Percentiles rank a stretch among this genome's conserved stretches.
phyloP scores from a whole-genome alignment of 2,797 vertebrate genomes.

The Mus caroli region DNA sequence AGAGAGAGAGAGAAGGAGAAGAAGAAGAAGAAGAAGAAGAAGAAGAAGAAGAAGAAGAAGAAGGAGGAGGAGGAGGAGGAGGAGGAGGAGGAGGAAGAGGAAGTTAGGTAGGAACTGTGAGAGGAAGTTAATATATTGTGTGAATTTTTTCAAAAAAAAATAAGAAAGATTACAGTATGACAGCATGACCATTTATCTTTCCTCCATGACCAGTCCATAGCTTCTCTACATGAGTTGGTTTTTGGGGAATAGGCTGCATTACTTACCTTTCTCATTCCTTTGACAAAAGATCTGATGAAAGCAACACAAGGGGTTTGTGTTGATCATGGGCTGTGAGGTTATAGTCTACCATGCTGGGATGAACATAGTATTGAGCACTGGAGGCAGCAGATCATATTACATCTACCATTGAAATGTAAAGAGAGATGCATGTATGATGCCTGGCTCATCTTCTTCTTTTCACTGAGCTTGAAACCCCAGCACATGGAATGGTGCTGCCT shows the following conservation, averaged over 20 bases:
- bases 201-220: not conserved
- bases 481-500: not conserved
- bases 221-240: not conserved
- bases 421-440: not conserved
- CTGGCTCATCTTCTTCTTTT: not conserved
- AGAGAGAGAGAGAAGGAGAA: too few relatives aligned
- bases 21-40: too few relatives aligned
- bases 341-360: too few relatives aligned
- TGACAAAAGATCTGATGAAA: not conserved
- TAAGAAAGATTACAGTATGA: not conserved
- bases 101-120: not conserved
- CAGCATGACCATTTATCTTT: not conserved
- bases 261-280: not conserved
- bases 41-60: too few relatives aligned
- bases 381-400: not conserved
- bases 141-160: not conserved
- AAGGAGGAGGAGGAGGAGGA: too few relatives aligned
- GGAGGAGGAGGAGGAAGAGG: too few relatives aligned
- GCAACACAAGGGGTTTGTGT: not conserved
- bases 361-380: not conserved
- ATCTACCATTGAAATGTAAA: not conserved
- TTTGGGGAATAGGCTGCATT: not conserved
- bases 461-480: not conserved
- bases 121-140: not conserved
- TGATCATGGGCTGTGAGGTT: not conserved